These are phyloP conservation scores for Pedicia rivosa DNA, from an alignment of 2,888 invertebrate genomes.

Conservation along the genomic window DNA sequence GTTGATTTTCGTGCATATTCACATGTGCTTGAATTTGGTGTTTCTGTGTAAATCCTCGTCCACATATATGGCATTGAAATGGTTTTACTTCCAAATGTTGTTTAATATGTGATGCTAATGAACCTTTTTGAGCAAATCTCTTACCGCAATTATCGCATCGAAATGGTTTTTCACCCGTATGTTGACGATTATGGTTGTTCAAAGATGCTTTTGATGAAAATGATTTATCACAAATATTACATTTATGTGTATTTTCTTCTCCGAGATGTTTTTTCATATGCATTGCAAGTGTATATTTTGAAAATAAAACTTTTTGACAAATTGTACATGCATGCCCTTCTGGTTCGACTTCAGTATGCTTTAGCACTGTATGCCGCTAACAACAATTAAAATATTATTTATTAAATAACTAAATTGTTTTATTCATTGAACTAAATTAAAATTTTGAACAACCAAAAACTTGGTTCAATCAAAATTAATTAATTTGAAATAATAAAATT, in stretches of 20 bases:
- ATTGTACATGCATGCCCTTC: conserved; percentile 14
- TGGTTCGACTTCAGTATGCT: background rate
- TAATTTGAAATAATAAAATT: no score
- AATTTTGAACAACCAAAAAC: no score
- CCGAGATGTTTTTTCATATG: conserved; percentile 20
- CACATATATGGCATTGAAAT: conserved; percentile 10
- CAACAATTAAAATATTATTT: no score
- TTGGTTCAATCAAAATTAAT: no score
- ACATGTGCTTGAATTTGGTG: conserved; percentile 21
- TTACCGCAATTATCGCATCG: conserved; percentile 11
- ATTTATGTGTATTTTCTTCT: conserved; percentile 28
- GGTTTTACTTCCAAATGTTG: conserved; percentile 11
- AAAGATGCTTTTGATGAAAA: conserved; percentile 11
- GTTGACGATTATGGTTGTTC: conserved; percentile 9
- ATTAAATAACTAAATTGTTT: no score
- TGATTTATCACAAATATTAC: conserved; percentile 13
- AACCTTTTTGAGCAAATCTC: conserved; percentile 11
- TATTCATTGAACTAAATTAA: no score
- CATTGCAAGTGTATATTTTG: conserved; percentile 16
- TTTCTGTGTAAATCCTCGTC: conserved; percentile 20
- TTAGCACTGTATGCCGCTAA: background rate
- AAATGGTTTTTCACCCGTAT: conserved; percentile 12
- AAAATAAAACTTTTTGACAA: conserved; percentile 17
- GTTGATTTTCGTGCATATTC: conserved; percentile 10
- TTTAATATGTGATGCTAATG: conserved; percentile 11